Evolutionary conservation across 23 tunicate species (phyloP).

Genomic region (Styela plicata): DNA sequence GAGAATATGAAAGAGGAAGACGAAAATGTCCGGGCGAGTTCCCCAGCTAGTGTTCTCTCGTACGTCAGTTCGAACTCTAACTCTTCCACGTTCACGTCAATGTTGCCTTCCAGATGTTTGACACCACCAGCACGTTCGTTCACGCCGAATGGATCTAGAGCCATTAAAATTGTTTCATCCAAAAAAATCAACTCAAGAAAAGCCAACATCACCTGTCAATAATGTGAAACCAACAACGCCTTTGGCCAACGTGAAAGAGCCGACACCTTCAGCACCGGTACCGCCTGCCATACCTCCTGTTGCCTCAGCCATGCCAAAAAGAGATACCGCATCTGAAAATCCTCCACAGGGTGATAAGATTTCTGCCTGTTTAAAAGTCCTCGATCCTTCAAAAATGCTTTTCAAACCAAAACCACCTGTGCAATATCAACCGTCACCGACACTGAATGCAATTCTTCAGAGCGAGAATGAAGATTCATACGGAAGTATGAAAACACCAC

Average conservation of each 20-base stretch:
- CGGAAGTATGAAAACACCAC: constrained; percentile 12
- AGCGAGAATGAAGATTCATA: not conserved
- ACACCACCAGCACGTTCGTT: constrained; percentile 4
- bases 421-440: constrained; percentile 26
- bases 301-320: no score
- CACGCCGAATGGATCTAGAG: constrained; percentile 1
- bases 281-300: no score
- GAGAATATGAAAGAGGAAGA: not conserved
- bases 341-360: constrained; percentile 36
- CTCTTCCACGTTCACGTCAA: constrained; percentile 16
- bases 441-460: constrained; percentile 39
- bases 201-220: not conserved
- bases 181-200: not conserved
- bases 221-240: no score
- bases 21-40: not conserved
- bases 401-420: constrained; percentile 65
- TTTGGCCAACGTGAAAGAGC: no score
- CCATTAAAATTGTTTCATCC: not conserved
- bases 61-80: constrained; percentile 4
- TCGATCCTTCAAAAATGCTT: constrained; percentile 56
- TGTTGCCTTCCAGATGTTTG: constrained; percentile 25
- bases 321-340: no score
- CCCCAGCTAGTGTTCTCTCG: not conserved
- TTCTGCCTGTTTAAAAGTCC: constrained; percentile 76
- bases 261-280: not conserved